Base-by-base conservation (phyloP, 2,888 invertebrate species). In the Dasypogon diadema region DNA sequence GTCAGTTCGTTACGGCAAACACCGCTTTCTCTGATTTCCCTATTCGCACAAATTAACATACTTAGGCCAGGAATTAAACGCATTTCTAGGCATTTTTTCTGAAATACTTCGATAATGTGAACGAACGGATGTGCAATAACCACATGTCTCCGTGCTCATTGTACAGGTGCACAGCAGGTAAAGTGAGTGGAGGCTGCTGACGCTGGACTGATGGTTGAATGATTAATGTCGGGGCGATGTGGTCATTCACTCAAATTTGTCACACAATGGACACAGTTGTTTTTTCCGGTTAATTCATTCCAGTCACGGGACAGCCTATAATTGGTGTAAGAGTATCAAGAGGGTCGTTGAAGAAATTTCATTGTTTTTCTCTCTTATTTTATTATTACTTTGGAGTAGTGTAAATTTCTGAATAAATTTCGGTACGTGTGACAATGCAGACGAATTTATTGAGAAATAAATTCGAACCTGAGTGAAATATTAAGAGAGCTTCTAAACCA, bases 231-330 rank as follows among this genome's bases (percentile, higher is more conserved):
- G n/a, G n/a, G n/a, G n/a, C n/a, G n/a, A n/a, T 30, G 34, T 10
- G 34, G 34, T 30, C 10, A 30, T 5, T 26, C 58, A 58, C 58
- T 30, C 30, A 63, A 63, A 63, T 63, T 63, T 42, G 63, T 63
- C 63, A 63, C 18, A 63, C 63, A 63, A 63, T 63, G 37, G 58
- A 58, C 58, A 26, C 26, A 22, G 30, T 58, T n/a, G 30, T 26
- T 58, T 58, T 6, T 0, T 30, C 10, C 10, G 0, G 5, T 30
- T 2, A 16, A 58, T 58, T 58, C 18, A 21, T 21, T 18, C 22
- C 22, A 48, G 12, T 5, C 21, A 34, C 42, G 37, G 16, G n/a
- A 3, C 12, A 4, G 4, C 18, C 22, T 63, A 42, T 63, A 63
- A 63, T 63, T 63, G 22, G 18, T 34, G 42, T 30, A 18, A 12